Conservation (phyloP, 2,797 vertebrate genomes). For the Crax fasciolata region DNA sequence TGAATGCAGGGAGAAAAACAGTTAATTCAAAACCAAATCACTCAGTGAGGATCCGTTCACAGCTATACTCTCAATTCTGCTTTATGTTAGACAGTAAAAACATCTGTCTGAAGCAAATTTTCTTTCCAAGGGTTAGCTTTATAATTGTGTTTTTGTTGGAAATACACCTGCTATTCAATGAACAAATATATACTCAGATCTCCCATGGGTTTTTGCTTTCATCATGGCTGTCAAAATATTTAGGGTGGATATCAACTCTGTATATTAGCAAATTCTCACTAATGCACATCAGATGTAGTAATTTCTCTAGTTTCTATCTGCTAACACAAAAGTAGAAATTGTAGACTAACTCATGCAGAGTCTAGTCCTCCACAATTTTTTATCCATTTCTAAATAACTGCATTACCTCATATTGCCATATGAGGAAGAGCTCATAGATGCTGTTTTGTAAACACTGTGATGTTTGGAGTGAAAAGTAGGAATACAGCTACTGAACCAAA, state of each 20-base stretch:
- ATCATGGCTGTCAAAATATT: not conserved
- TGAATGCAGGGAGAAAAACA: constrained; percentile 6
- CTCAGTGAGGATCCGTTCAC: not conserved
- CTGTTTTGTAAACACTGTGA: not conserved
- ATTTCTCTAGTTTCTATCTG: not conserved
- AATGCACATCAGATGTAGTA: not conserved
- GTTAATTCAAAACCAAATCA: constrained; percentile 38
- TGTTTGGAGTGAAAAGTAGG: not conserved
- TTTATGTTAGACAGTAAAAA: not conserved
- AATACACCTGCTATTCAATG: not conserved
- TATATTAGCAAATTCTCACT: not conserved
- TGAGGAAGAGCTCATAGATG: not conserved
- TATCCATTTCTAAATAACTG: not conserved
- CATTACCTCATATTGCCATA: not conserved
- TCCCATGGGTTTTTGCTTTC: not conserved
- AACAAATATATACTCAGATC: not conserved
- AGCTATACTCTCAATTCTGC: not conserved
- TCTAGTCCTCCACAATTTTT: not conserved
- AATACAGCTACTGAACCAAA: not conserved
- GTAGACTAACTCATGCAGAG: not conserved
- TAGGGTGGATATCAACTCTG: not conserved
- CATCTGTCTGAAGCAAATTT: not conserved
- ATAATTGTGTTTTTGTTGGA: not conserved
- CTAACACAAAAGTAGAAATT: not conserved
- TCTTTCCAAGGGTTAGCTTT: not conserved